Percentiles rank a stretch among this genome's conserved stretches.
phyloP scores from a whole-genome alignment of 2,113 vertebrate species.

The Alligator sinensis region DNA sequence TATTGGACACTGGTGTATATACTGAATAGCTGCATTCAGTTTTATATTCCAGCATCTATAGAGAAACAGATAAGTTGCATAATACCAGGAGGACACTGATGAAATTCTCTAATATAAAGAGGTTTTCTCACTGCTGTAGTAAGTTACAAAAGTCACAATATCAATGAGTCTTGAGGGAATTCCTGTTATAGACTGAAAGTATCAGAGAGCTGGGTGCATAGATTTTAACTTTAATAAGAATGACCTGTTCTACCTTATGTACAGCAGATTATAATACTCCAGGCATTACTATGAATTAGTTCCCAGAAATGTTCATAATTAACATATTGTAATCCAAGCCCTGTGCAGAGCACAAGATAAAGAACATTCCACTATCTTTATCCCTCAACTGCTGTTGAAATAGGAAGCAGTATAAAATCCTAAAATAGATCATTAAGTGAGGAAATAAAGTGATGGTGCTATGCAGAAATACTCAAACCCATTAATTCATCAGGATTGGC shows the following conservation, averaged over 20 bases:
- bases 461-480: too few species aligned
- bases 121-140: not conserved
- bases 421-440: not conserved
- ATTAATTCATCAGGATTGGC: too few species aligned
- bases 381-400: not conserved
- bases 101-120: not conserved
- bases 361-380: not conserved
- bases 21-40: not conserved
- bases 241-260: not conserved
- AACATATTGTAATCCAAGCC: not conserved
- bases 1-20: too few species aligned
- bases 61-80: not conserved
- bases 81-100: slow-evolving; percentile 1
- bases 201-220: slow-evolving; percentile 11
- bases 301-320: not conserved
- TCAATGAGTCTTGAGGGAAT: not conserved
- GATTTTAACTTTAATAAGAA: not conserved
- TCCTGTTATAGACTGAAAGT: not conserved
- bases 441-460: not conserved
- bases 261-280: not conserved
- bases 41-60: slow-evolving; percentile 26
- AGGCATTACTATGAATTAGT: not conserved
- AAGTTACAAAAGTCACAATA: not conserved
- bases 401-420: not conserved
- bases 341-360: not conserved